phyloP scores from a whole-genome alignment of 2,113 vertebrate genomes.

The Gymnobelideus leadbeateri region DNA sequence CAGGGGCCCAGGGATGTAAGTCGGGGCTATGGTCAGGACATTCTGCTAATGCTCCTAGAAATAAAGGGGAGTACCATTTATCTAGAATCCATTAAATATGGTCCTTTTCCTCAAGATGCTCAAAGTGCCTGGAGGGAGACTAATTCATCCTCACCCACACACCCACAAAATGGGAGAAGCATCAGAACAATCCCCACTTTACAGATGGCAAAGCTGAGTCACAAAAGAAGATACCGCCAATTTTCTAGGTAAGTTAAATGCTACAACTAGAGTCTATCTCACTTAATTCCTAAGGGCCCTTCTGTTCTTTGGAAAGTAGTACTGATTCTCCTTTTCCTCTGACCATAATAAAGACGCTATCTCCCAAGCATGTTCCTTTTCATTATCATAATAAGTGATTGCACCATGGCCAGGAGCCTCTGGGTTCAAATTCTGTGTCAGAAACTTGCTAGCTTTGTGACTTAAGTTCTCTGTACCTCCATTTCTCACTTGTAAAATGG shows the following conservation, averaged over 20 bases:
- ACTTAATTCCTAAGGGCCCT: neutral
- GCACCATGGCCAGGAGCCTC: neutral
- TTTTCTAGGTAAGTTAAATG: neutral
- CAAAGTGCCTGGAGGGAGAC: neutral
- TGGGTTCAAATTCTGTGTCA: neutral
- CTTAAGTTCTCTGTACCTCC: neutral
- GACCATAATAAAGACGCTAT: neutral
- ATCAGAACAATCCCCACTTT: neutral
- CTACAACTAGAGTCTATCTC: neutral
- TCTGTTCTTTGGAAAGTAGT: neutral
- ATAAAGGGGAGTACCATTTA: neutral
- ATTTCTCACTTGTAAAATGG: neutral
- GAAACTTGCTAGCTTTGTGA: neutral
- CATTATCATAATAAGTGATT: neutral
- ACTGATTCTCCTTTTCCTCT: neutral
- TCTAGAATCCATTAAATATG: neutral
- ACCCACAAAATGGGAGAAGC: neutral
- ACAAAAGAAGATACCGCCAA: neutral
- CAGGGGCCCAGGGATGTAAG: conserved; percentile 92
- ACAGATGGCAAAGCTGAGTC: neutral
- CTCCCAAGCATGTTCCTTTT: neutral
- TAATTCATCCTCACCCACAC: neutral
- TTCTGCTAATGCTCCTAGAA: conserved; percentile 46
- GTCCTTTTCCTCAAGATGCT: neutral
- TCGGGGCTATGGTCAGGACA: conserved; percentile 92